Base-by-base conservation (phyloP, 1,140 invertebrate species). In the Schlechtendalia chinensis region DNA sequence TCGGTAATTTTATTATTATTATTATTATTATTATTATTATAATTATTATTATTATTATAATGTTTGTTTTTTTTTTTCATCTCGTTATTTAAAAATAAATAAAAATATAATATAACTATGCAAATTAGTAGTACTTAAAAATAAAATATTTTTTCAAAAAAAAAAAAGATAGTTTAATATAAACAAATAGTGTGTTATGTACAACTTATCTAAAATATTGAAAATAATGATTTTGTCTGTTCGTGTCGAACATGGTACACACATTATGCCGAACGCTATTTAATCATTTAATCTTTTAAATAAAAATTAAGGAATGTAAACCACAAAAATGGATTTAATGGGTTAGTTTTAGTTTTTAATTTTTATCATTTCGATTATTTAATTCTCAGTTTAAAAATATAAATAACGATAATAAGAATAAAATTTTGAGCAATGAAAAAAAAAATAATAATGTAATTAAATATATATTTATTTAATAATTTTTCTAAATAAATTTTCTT, bases 261-360 rank as follows among this genome's bases (percentile, higher is more conserved):
- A 50, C 50, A 75, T 79, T 75, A 75, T 58, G 27, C 54, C 72
- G 19, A 29, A 56, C 22, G 29, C 24, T n/a, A n/a, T 27, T 75
- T 58, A 58, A 59, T 75, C 32, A 8, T 75, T 75, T 22, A 32
- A 58, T 75, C 11, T 75, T 75, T 79, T 61, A 27, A 63, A 79
- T 61, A 79, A 79, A 79, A 79, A 79, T 79, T 79, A 79, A 79
- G 74, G 74, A 79, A 79, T 79, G 74, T 79, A 61, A 61, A 79
- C 74, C 74, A 79, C 74, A 47, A 19, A 61, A 79, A 59, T 59
- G 32, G 58, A 79, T 47, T 79, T 39, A 79, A 59, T 61, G 56
- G 56, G 39, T 45, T 79, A 45, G 53, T 75, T 58, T 45, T 39
- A 3, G 8, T 39, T 39, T 39, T 39, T 8, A 8, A 39, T 39